Percentiles rank a stretch among this genome's conserved stretches.
phyloP scores from a whole-genome alignment of 2,113 vertebrate species.

The Carettochelys insculpta region DNA sequence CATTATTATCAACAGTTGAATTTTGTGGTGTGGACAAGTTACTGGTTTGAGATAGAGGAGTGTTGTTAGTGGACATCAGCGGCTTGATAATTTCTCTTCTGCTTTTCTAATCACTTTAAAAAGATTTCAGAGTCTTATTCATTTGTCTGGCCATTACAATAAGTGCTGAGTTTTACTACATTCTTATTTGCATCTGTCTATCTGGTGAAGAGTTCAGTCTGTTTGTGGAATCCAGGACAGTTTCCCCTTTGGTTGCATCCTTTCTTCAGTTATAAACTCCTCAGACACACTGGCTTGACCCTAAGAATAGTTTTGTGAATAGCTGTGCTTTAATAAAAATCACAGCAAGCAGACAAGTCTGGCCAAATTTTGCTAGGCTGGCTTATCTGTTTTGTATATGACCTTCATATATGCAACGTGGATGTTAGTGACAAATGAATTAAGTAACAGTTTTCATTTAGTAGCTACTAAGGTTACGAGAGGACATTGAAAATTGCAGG shows the following conservation, averaged over 20 bases:
- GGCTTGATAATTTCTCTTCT: neutral
- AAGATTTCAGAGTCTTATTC: neutral
- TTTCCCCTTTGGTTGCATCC: neutral
- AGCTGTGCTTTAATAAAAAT: neutral
- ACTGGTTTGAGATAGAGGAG: neutral
- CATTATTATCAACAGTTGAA: rapidly evolving
- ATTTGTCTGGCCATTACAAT: neutral
- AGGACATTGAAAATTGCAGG: neutral
- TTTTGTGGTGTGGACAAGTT: neutral
- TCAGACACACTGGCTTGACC: neutral
- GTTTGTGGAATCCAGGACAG: neutral
- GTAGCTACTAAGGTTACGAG: neutral
- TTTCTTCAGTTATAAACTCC: neutral
- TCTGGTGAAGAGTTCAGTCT: neutral
- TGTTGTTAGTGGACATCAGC: neutral
- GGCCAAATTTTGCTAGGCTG: constrained; percentile 3
- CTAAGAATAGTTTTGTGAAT: neutral
- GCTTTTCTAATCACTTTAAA: neutral
- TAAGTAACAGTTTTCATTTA: constrained; percentile 21
- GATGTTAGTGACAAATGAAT: constrained; percentile 22
- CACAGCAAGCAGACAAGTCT: neutral
- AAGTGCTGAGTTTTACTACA: neutral
- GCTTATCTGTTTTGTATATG: neutral
- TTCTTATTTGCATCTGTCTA: neutral
- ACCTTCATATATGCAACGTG: neutral